These are phyloP conservation scores for Chrysolina americana DNA, from an alignment of 2,888 invertebrate species.

Conservation along the genomic window DNA sequence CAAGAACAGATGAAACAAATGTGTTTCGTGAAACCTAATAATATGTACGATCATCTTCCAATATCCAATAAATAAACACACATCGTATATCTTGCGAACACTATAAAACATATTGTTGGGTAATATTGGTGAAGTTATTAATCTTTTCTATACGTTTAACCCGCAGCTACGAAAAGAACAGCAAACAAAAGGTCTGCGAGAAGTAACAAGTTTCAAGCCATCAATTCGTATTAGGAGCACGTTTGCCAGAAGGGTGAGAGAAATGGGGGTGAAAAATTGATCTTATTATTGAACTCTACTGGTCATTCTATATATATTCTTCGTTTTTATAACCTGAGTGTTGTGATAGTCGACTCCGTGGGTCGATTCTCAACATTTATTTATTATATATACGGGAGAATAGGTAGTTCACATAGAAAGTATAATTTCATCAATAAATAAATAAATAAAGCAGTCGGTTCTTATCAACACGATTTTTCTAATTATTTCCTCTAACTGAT, in stretches of 20 bases:
- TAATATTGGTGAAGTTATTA: constrained; percentile 44
- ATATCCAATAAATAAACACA: constrained; percentile 24
- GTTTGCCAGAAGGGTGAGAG: constrained; percentile 50
- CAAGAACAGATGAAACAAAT: too few species aligned
- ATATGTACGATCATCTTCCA: neutral
- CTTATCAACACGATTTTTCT: too few species aligned
- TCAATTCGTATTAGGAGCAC: constrained; percentile 57
- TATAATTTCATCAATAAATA: too few species aligned
- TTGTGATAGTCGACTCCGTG: neutral
- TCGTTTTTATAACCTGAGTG: neutral
- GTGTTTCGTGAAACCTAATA: too few species aligned
- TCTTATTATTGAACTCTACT: constrained; percentile 47
- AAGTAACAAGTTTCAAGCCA: constrained; percentile 51
- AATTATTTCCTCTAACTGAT: too few species aligned
- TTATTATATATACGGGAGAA: too few species aligned
- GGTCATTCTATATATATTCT: constrained; percentile 42
- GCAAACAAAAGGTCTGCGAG: constrained; percentile 45
- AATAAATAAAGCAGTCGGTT: too few species aligned
- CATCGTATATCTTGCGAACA: constrained; percentile 38
- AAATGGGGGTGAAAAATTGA: constrained; percentile 50
- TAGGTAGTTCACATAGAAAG: too few species aligned
- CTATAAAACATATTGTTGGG: constrained; percentile 46
- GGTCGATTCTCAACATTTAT: neutral
- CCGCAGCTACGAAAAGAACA: constrained; percentile 38
- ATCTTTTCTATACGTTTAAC: constrained; percentile 47